Percentiles rank a stretch among this genome's conserved stretches.
phyloP scores from a whole-genome alignment of 2,113 vertebrate genomes.

The Hydropotes inermis region DNA sequence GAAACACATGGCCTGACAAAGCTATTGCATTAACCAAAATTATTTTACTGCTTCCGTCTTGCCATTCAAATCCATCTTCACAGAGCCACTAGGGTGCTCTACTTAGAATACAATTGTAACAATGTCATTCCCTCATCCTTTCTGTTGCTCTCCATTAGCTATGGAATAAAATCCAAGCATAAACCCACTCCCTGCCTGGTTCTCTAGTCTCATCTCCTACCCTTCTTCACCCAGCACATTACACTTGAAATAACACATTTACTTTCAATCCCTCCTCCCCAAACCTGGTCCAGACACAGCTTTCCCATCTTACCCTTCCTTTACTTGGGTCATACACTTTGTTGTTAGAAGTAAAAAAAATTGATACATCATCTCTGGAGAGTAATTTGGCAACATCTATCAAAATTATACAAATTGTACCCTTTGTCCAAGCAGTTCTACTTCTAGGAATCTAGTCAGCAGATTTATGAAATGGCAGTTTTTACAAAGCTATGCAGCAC shows the following conservation, averaged over 20 bases:
- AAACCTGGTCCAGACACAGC: neutral
- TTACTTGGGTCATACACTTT: neutral
- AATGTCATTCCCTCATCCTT: neutral
- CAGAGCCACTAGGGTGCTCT: neutral
- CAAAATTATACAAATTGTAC: slow-evolving; percentile 12
- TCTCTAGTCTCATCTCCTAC: neutral
- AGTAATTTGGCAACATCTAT: neutral
- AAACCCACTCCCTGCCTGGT: neutral
- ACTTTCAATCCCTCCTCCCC: neutral
- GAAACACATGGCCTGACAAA: neutral
- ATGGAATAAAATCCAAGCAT: neutral
- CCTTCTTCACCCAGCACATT: neutral
- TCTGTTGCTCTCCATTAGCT: neutral
- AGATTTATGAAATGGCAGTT: neutral
- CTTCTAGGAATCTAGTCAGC: neutral
- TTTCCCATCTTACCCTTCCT: neutral
- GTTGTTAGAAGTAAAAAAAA: neutral
- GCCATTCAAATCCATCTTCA: neutral
- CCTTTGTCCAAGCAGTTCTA: neutral
- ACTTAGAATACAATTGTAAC: neutral
- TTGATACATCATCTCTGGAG: neutral
- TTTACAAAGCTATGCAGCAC: neutral
- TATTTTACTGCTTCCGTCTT: neutral
- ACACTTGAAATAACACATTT: neutral
- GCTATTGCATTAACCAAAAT: neutral